Evolutionary conservation across 1,140 invertebrate genomes (phyloP).

Genomic region (Leptopilina boulardi): DNA sequence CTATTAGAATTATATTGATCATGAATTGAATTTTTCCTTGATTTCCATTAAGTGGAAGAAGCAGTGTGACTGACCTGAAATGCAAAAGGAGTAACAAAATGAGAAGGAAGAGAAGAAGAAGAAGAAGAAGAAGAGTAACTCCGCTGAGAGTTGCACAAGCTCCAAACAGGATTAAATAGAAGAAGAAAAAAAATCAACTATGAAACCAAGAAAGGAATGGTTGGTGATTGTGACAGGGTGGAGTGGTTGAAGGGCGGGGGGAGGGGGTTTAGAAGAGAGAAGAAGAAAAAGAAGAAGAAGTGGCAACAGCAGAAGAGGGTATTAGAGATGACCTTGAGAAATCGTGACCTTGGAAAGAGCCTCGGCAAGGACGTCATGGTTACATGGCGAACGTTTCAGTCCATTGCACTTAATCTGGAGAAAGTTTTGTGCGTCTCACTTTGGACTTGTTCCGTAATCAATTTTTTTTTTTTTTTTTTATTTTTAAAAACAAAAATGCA

Average conservation of each 20-base stretch:
- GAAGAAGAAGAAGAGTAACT: neutral
- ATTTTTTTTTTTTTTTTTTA: too few species aligned
- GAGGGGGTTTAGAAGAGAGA: neutral
- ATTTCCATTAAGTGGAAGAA: conserved; percentile 8
- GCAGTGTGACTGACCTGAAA: conserved; percentile 2
- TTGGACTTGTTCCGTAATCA: conserved; percentile 6
- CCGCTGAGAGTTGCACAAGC: neutral
- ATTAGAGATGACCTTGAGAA: conserved; percentile 43
- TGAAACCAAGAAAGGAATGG: conserved; percentile 1
- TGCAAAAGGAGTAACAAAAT: neutral
- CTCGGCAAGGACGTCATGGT: conserved; percentile 46
- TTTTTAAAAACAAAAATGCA: neutral
- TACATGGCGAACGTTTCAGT: conserved; percentile 36
- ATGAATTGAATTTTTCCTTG: conserved; percentile 9
- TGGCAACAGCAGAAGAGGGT: conserved; percentile 2
- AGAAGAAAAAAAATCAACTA: neutral
- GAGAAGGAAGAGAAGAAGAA: conserved; percentile 9
- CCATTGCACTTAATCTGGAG: conserved; percentile 9
- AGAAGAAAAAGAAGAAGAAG: neutral
- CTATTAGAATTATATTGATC: conserved; percentile 15
- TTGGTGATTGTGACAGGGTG: neutral
- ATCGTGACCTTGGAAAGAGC: conserved; percentile 44
- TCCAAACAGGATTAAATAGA: conserved; percentile 11
- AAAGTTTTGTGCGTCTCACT: neutral
- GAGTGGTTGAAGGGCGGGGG: neutral